These are phyloP conservation scores for Sclerurus mexicanus DNA, from an alignment of 2,113 vertebrate species.

Conservation along the genomic window DNA sequence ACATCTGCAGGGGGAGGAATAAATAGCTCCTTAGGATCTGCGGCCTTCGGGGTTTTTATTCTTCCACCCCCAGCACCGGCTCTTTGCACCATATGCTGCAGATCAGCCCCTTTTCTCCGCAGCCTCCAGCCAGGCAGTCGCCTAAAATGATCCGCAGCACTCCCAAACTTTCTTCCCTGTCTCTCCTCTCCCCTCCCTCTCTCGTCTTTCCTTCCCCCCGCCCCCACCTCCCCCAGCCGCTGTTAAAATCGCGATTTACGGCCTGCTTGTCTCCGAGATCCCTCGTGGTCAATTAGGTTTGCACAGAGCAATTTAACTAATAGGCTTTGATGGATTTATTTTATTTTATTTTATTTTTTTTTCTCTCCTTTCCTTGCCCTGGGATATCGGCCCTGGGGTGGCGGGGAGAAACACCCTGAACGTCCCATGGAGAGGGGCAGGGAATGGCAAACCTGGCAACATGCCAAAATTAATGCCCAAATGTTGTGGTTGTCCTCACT, in stretches of 20 bases:
- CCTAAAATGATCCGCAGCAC: not conserved
- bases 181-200: too few relatives aligned
- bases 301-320: slow-evolving; percentile 17
- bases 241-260: slow-evolving; percentile 19
- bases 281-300: slow-evolving; percentile 44
- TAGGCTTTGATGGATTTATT: slow-evolving; percentile 53
- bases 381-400: not conserved
- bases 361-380: not conserved
- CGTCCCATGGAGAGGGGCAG: accelerated
- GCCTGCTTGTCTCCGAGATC: slow-evolving; percentile 1
- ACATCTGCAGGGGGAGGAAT: slow-evolving; percentile 87
- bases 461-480: not conserved
- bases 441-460: not conserved
- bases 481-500: accelerated
- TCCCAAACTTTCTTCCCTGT: not conserved
- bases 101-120: slow-evolving; percentile 13
- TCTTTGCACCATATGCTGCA: slow-evolving; percentile 73
- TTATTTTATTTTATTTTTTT: not conserved
- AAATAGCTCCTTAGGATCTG: slow-evolving; percentile 69
- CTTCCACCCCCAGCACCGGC: not conserved
- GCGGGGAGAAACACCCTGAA: not conserved
- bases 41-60: slow-evolving; percentile 30
- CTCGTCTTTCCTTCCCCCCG: not conserved
- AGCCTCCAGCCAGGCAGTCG: slow-evolving; percentile 8
- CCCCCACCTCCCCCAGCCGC: not conserved